These are phyloP conservation scores for Belonocnema kinseyi DNA, from an alignment of 1,140 invertebrate genomes.

Conservation along the genomic window DNA sequence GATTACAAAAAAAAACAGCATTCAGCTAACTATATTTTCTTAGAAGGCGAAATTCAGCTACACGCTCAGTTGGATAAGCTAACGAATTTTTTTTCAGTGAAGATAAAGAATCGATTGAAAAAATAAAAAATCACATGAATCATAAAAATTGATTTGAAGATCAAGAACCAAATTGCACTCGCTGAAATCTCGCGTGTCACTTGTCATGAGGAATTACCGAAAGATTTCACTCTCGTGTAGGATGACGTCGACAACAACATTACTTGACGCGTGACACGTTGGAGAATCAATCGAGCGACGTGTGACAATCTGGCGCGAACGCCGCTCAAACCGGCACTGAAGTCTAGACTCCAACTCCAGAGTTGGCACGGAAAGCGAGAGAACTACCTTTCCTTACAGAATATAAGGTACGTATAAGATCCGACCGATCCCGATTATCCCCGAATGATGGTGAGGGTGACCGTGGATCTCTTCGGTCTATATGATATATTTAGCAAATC, in stretches of 20 bases:
- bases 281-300: constrained; percentile 54
- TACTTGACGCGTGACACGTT: constrained; percentile 51
- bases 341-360: constrained; percentile 47
- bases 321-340: constrained; percentile 69
- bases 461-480: constrained; percentile 46
- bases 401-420: constrained; percentile 28
- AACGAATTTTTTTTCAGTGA: too few relatives aligned
- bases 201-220: constrained; percentile 25
- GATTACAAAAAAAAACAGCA: too few relatives aligned
- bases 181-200: constrained; percentile 45
- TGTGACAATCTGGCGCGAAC: constrained; percentile 61
- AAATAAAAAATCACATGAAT: too few relatives aligned
- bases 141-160: constrained; percentile 30
- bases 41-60: too few relatives aligned
- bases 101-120: too few relatives aligned
- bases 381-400: constrained; percentile 55
- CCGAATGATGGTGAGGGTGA: constrained; percentile 48
- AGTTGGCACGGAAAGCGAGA: constrained; percentile 46
- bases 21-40: too few relatives aligned
- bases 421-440: constrained; percentile 54
- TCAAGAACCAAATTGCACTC: constrained; percentile 35
- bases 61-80: too few relatives aligned
- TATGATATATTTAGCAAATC: constrained; percentile 52
- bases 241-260: constrained; percentile 5
- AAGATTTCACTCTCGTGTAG: background rate